phyloP scores from a whole-genome alignment of 2,888 invertebrate genomes.

The Arctia plantaginis region DNA sequence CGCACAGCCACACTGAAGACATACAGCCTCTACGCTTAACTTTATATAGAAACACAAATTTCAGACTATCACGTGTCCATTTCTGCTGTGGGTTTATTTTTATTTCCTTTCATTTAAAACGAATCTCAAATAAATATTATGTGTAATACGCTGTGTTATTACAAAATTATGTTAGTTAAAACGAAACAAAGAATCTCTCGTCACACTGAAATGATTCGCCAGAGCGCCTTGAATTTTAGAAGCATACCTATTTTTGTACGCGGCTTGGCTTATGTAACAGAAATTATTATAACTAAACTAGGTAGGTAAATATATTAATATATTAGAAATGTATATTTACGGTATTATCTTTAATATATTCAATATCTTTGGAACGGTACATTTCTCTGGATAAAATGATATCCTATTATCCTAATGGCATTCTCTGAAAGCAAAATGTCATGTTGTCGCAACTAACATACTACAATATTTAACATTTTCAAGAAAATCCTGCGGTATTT shows the following conservation, averaged over 20 bases:
- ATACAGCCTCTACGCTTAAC: slow-evolving; percentile 9
- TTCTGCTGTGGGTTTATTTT: slow-evolving; percentile 9
- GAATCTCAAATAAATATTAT: neutral
- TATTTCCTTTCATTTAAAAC: neutral
- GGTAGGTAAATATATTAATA: neutral
- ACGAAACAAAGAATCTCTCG: neutral
- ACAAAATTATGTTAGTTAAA: neutral
- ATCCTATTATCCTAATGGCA: no score
- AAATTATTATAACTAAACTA: neutral
- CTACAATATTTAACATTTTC: no score
- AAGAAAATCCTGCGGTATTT: neutral
- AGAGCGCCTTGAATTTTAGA: neutral
- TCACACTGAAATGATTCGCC: neutral
- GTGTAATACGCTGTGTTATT: neutral
- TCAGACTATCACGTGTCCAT: slow-evolving; percentile 22
- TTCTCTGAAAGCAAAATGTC: no score
- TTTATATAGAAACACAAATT: slow-evolving; percentile 31
- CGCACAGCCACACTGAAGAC: slow-evolving; percentile 31
- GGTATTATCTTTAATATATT: no score
- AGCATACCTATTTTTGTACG: neutral
- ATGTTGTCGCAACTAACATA: no score
- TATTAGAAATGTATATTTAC: no score
- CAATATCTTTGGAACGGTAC: neutral
- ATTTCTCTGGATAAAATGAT: neutral
- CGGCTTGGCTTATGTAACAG: neutral